These are phyloP conservation scores for Auanema sp. DNA, from an alignment of 2,888 invertebrate species.

Conservation along the genomic window DNA sequence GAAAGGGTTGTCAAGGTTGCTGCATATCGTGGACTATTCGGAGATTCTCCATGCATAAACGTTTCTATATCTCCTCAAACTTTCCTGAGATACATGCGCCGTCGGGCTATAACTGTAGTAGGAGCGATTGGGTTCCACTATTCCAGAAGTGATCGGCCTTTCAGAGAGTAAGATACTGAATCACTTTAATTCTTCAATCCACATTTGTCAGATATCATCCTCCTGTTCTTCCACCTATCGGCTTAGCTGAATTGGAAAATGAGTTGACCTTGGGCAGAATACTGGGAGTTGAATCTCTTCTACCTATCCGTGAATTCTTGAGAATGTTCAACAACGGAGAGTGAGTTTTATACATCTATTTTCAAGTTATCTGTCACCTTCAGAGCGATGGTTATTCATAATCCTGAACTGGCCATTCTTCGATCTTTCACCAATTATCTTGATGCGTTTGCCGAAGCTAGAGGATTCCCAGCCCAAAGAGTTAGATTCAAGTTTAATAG, in stretches of 20 bases:
- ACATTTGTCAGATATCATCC: constrained; percentile 3
- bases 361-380: not conserved
- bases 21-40: not conserved
- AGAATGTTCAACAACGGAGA: not conserved
- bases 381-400: not conserved
- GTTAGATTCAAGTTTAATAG: not conserved
- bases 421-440: not conserved
- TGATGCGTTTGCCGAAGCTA: not conserved
- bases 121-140: not conserved
- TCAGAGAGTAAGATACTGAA: not conserved
- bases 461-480: constrained; percentile 1
- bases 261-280: not conserved
- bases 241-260: not conserved
- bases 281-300: not conserved
- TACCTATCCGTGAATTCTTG: not conserved
- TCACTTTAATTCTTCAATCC: not conserved
- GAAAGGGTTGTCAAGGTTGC: not conserved
- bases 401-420: not conserved
- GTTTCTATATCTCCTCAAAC: not conserved
- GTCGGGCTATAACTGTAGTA: not conserved
- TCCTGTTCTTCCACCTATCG: not conserved
- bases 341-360: not conserved
- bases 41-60: not conserved
- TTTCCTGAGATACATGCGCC: not conserved
- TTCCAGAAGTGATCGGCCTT: not conserved